Percentiles rank a stretch among this genome's conserved stretches.
Evolutionary conservation across 2,888 invertebrate species (phyloP).

Genomic region (Drosophila paramelanica): DNA sequence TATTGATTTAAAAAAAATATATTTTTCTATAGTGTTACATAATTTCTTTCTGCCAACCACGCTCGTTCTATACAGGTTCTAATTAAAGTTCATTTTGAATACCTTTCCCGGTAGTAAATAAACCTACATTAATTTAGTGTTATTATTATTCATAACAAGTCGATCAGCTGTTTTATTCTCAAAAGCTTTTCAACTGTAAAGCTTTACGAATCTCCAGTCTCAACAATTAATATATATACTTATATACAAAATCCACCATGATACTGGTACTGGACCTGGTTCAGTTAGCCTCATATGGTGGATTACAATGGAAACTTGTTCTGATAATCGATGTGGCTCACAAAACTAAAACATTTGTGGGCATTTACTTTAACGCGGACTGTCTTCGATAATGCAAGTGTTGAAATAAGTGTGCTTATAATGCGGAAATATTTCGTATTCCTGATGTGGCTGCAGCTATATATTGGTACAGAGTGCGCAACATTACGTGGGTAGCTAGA

Average conservation of each 20-base stretch:
- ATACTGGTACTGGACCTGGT: slow-evolving; percentile 5
- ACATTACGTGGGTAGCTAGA: slow-evolving; percentile 41
- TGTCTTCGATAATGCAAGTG: slow-evolving; percentile 34
- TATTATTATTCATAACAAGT: neutral
- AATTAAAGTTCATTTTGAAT: too few species aligned
- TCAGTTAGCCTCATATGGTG: slow-evolving; percentile 18
- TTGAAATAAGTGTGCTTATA: slow-evolving; percentile 2
- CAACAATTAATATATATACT: slow-evolving; percentile 2
- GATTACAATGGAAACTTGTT: slow-evolving; percentile 31
- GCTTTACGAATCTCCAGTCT: neutral
- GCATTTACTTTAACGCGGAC: slow-evolving; percentile 22
- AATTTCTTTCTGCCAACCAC: too few species aligned
- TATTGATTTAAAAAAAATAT: neutral
- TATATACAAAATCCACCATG: slow-evolving; percentile 2
- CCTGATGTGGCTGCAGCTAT: slow-evolving; percentile 32
- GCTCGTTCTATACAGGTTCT: too few species aligned
- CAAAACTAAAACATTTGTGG: neutral
- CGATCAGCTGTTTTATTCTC: slow-evolving; percentile 8
- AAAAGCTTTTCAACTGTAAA: slow-evolving; percentile 16
- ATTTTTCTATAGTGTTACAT: neutral
- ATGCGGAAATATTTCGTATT: slow-evolving; percentile 37
- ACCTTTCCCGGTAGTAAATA: too few species aligned
- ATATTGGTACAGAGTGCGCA: slow-evolving; percentile 21
- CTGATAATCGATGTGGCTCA: slow-evolving; percentile 20
- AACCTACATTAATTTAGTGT: neutral